Evolutionary conservation across 1,140 invertebrate species (phyloP).

Genomic region (Sminthurinus signatus): DNA sequence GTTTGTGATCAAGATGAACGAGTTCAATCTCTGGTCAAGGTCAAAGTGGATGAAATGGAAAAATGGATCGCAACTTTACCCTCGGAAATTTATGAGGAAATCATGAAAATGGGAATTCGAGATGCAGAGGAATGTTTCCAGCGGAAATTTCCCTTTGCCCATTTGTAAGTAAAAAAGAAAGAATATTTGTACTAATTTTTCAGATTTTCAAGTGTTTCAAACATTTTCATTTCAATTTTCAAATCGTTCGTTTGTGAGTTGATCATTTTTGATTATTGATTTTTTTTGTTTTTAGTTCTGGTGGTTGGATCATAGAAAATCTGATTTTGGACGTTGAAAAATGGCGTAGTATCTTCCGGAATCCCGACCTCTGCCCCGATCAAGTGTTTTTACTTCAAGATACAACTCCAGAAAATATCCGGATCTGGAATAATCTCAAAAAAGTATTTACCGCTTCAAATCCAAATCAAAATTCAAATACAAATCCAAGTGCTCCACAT

Average conservation of each 20-base stretch:
- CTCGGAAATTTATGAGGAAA: conserved; percentile 26
- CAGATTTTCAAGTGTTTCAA: too few relatives aligned
- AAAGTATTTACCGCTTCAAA: neutral
- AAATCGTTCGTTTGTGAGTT: neutral
- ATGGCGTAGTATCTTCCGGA: conserved; percentile 25
- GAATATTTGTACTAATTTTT: too few relatives aligned
- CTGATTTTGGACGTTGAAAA: conserved; percentile 27
- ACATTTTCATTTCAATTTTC: too few relatives aligned
- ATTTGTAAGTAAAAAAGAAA: conserved; percentile 23
- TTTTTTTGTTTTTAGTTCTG: conserved; percentile 20
- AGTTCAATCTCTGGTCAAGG: conserved; percentile 10
- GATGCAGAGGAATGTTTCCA: conserved; percentile 19
- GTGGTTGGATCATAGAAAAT: conserved; percentile 37
- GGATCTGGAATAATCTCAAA: neutral
- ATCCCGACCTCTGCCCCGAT: conserved; percentile 25
- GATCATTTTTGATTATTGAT: neutral
- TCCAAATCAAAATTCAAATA: neutral
- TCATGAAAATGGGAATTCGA: conserved; percentile 18
- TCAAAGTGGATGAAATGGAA: conserved; percentile 15
- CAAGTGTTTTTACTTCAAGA: conserved; percentile 31
- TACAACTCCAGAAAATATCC: neutral
- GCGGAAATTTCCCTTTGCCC: conserved; percentile 4
- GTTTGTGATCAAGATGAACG: conserved; percentile 20
- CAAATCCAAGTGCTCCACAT: too few relatives aligned
- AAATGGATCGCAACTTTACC: conserved; percentile 13